Evolutionary conservation across 2,888 invertebrate genomes (phyloP), one percentile per base, ranked within the genome.

Genomic region (Cephus nigrinus): DNA sequence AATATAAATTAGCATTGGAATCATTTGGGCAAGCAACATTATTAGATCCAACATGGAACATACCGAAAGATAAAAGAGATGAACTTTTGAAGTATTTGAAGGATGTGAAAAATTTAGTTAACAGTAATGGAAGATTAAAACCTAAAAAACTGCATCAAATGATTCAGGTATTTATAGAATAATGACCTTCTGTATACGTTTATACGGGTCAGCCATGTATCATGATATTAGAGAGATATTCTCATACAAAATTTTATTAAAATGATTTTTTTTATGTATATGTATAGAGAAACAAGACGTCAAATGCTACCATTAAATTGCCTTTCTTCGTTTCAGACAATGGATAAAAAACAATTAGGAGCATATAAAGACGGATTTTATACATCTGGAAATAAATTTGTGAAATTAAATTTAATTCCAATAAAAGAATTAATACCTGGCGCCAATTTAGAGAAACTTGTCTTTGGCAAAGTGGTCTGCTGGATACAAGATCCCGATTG

Each of bases 381-480:
- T 83, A 93, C 92, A 4, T 92, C 92, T 23, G 89, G 92, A 3
- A 90, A 89, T 74, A 92, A 93, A 84, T 92, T 92, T 40, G 92
- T 94, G 3, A 93, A 92, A 85, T 90, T 95, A 80, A 89, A 92
- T 71, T 90, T 92, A 80, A 90, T 92, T 11, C 89, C 89, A 1
- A 88, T 97, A 23, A 92, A 92, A 68, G 92, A 93, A 68, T 90
- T 97, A 78, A 91, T 92, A 74, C 91, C 93, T 5, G 96, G 96
- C 3, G 85, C 93, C 12, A 97, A 97, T 87, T 90, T 93, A 68
- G 93, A 94, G 82, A 95, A 94, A 86, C 94, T 97, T 0, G 90
- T 96, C 1, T 90, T 96, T 78, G 97, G 96, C 4, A 95, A 95
- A 90, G 97, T 97, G 33, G 95, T 97, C 4, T 97, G 96, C 84